Percentiles rank a stretch among this genome's conserved stretches.
phyloP scores from a whole-genome alignment of 2,113 vertebrate species.

The Tricholaema leucomelas region DNA sequence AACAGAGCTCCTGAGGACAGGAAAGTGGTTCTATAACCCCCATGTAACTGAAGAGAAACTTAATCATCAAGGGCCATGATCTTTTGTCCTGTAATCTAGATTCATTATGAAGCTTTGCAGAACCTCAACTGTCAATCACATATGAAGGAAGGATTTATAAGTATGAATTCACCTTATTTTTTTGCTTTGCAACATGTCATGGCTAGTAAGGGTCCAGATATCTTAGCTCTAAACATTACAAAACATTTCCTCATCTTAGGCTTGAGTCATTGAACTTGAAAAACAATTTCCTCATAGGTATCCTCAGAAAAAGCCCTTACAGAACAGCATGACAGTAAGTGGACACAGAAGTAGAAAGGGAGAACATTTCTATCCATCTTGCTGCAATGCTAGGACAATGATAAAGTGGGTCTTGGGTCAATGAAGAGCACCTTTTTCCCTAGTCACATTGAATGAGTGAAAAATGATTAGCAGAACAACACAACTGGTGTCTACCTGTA shows the following conservation, averaged over 20 bases:
- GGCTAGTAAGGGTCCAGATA: not conserved
- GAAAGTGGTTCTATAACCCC: not conserved
- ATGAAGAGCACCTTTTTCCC: not conserved
- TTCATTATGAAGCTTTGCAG: not conserved
- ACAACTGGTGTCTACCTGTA: not conserved
- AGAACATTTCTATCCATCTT: not conserved
- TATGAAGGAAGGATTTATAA: not conserved
- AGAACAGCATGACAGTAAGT: not conserved
- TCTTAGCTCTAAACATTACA: not conserved
- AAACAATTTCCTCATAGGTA: not conserved
- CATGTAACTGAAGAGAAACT: not conserved
- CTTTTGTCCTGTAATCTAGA: not conserved
- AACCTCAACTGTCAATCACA: not conserved
- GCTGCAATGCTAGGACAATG: not conserved
- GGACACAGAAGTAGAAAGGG: not conserved
- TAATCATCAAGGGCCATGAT: not conserved
- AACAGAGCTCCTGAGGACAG: not conserved
- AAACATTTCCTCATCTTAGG: not conserved
- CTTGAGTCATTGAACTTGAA: not conserved
- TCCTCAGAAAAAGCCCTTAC: not conserved
- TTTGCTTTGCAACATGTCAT: not conserved
- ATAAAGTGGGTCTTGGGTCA: not conserved
- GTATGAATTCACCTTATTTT: not conserved
- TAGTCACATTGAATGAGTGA: not conserved
- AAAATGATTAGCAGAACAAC: not conserved